phyloP scores from a whole-genome alignment of 2,888 invertebrate genomes.

The Lacanobia oleracea region DNA sequence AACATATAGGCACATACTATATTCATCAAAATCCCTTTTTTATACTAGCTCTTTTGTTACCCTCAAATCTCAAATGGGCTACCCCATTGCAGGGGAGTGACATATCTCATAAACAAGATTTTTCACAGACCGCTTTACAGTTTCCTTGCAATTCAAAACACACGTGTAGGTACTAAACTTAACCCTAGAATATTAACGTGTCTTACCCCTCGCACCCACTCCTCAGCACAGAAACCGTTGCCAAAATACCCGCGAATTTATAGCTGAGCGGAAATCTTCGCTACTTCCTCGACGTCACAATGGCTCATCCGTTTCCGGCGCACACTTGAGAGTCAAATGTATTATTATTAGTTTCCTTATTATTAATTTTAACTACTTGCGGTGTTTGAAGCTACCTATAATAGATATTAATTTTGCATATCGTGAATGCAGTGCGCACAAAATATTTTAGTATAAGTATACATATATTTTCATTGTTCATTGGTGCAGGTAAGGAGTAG shows the following conservation, averaged over 20 bases:
- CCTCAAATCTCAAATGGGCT: no score
- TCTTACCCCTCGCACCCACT: constrained; percentile 59
- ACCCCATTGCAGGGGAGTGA: neutral
- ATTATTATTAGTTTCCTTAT: constrained; percentile 81
- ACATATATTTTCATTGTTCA: no score
- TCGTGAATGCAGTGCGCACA: no score
- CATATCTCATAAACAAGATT: neutral
- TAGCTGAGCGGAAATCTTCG: constrained; percentile 86
- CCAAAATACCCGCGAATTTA: constrained; percentile 84
- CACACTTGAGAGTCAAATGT: constrained; percentile 82
- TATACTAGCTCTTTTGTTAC: no score
- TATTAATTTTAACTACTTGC: constrained; percentile 29
- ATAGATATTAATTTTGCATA: neutral
- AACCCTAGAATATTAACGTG: constrained; percentile 22
- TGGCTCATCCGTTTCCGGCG: constrained; percentile 86
- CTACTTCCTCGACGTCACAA: constrained; percentile 87
- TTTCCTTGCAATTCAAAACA: neutral
- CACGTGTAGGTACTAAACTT: constrained; percentile 15
- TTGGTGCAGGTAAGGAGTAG: no score
- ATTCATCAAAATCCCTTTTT: no score
- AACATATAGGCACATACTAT: no score
- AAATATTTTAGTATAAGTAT: no score
- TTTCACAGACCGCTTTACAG: neutral
- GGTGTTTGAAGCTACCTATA: neutral
- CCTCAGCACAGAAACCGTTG: constrained; percentile 68